phyloP scores from a whole-genome alignment of 2,888 invertebrate species.

The Liodrosophila aerea region DNA sequence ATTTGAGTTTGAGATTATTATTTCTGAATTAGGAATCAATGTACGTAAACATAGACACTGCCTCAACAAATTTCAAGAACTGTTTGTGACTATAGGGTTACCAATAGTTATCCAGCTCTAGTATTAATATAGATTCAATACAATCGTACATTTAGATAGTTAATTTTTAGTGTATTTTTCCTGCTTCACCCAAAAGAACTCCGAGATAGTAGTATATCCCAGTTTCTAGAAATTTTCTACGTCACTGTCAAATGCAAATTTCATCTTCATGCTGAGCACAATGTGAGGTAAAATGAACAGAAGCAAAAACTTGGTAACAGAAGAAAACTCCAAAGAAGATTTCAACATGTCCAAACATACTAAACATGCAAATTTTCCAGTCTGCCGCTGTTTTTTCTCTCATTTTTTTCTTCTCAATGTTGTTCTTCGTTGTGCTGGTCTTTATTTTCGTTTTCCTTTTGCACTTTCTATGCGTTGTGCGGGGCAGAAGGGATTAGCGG shows the following conservation, averaged over 20 bases:
- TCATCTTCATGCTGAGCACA: constrained; percentile 54
- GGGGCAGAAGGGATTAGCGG: neutral
- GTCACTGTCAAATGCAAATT: constrained; percentile 74
- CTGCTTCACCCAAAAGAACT: constrained; percentile 5
- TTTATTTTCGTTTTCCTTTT: constrained; percentile 25
- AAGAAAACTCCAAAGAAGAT: constrained; percentile 73
- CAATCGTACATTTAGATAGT: too few relatives aligned
- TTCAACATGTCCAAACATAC: constrained; percentile 76
- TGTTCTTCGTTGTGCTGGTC: constrained; percentile 26
- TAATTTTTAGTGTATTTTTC: neutral
- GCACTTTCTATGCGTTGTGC: neutral
- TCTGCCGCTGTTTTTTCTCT: constrained; percentile 68
- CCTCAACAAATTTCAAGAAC: too few relatives aligned
- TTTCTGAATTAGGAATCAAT: too few relatives aligned
- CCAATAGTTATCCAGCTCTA: too few relatives aligned
- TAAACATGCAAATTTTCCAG: constrained; percentile 79
- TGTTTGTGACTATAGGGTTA: too few relatives aligned
- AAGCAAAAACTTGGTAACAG: constrained; percentile 37
- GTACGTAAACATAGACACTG: too few relatives aligned
- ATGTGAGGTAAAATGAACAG: constrained; percentile 10
- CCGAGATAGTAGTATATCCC: constrained; percentile 13
- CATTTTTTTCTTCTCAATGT: constrained; percentile 11
- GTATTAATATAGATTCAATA: too few relatives aligned
- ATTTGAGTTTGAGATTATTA: too few relatives aligned
- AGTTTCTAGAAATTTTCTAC: constrained; percentile 24